Evolutionary conservation across 1,140 invertebrate species (phyloP).

Genomic region (Diorhabda sublineata): DNA sequence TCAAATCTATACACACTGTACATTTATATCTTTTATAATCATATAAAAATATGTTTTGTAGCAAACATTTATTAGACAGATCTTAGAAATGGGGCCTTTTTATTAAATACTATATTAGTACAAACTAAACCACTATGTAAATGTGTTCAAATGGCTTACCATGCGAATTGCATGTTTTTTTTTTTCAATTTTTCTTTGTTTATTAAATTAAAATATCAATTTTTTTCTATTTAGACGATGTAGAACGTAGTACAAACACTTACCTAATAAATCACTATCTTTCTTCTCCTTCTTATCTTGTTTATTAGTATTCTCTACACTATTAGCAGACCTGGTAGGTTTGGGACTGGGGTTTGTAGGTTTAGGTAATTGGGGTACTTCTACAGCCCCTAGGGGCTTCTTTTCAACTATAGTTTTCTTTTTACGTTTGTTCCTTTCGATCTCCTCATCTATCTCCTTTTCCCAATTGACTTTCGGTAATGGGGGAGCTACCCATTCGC

Average conservation of each 20-base stretch:
- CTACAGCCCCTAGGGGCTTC: constrained; percentile 49
- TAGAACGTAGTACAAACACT: not conserved
- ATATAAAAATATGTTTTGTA: too few relatives aligned
- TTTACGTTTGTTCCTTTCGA: constrained; percentile 73
- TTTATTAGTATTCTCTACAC: constrained; percentile 37
- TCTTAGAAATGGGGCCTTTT: too few relatives aligned
- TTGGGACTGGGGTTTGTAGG: constrained; percentile 66
- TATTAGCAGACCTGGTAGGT: constrained; percentile 54
- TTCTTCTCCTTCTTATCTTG: constrained; percentile 39
- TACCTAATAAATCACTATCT: constrained; percentile 47
- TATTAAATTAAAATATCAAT: too few relatives aligned
- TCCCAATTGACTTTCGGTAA: constrained; percentile 80
- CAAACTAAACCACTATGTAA: too few relatives aligned
- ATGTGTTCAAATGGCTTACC: too few relatives aligned
- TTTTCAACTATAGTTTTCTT: constrained; percentile 57
- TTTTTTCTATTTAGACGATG: too few relatives aligned
- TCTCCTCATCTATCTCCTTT: constrained; percentile 83
- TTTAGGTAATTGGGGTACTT: constrained; percentile 57
- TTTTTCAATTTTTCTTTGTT: too few relatives aligned
- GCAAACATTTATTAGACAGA: too few relatives aligned
- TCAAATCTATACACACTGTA: too few relatives aligned
- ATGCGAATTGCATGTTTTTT: too few relatives aligned
- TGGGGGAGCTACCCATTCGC: constrained; percentile 89
- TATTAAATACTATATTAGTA: too few relatives aligned
- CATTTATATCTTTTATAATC: too few relatives aligned